Base-by-base conservation (phyloP, 2,888 invertebrate genomes). In the Lepidonotus clava region DNA sequence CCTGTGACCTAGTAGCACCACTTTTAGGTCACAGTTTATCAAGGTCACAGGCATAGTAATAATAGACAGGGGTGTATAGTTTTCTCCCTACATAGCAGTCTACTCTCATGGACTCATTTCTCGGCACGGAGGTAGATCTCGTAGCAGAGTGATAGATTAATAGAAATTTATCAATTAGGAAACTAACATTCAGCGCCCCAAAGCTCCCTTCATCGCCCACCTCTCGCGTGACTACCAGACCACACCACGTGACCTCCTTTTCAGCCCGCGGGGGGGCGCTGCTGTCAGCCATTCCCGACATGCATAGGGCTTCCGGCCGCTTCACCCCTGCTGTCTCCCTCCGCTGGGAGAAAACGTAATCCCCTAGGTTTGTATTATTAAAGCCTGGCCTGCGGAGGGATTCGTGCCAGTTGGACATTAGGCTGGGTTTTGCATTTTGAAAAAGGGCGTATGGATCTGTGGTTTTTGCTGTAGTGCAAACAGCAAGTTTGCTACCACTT, bases 351-450 rank as follows among this genome's bases (percentile, higher is more conserved):
- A 61, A 61, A 61, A 61, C 24, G 61, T 61, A 61, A 32, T 61
- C 61, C 61, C 61, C 28, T 61, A 24, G 32, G 61, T 61, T 61
- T 61, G 61, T 61, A 61, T 61, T 61, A 61, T 61, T 61, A 61
- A 61, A 61, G 61, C 61, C 28, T 14, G 32, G 61, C 61, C 61
- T 24, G 61, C 14, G 28, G 28, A 61, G 61, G 61, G 28, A 61
- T 61, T 61, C 61, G 61, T 61, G 61, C 28, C 61, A 61, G 32
- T 28, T 61, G 61, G n/a, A 28, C 61, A 61, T 61, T 61, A 61
- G 61, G 24, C 24, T 11, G 28, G 24, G 24, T 61, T 61, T 61
- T n/a, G 61, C 11, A 28, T 14, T 32, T 61, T 1, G 24, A 61
- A 18, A 61, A 61, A 61, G 61, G 32, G 32, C 24, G 56, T 61